Evolutionary conservation across 2,888 invertebrate species (phyloP), one percentile per base, ranked within the genome.

Genomic region (Dryocosmus kuriphilus): DNA sequence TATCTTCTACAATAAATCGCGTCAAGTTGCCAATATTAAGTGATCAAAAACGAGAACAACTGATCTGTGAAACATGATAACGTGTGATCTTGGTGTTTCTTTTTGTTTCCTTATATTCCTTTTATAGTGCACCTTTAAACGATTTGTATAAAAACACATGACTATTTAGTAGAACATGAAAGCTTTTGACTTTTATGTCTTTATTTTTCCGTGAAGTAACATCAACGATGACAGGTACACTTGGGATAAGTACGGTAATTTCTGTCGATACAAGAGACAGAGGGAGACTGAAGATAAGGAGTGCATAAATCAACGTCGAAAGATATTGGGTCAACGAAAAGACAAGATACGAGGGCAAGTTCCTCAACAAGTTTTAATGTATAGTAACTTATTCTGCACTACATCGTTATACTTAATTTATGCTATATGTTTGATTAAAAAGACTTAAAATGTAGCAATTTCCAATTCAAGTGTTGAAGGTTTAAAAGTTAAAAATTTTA

Each of bases 241-340:
- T 22, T 51, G 62, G 51, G 55, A 75, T 73, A 78, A 71, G 75
- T 60, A 78, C 80, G 73, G 77, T 81, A 82, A 84, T 83, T 84
- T 79, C 80, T 74, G 80, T 77, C 78, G 78, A 63, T 46, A 62
- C 77, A 81, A 81, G 46, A 62, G 27, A 60, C 19, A 55, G 41
- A 75, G 62, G 65, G 60, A 32, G 51, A 38, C n/a, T 14, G 62
- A 32, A 77, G 71, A 75, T 81, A 79, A 82, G 73, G 73, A 65
- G 74, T 38, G 77, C 80, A 83, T 84, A 84, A 85, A 85, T 84
- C 86, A 84, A 79, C 74, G 82, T 81, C 79, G 75, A 73, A 62
- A 41, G 78, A 82, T 82, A 83, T 77, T 84, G 81, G 84, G 80
- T 83, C 83, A 83, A 51, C 76, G 77, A 76, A 74, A 67, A 55